Evolutionary conservation across 1,140 invertebrate genomes (phyloP).

Genomic region (Chrysomallon squamiferum): DNA sequence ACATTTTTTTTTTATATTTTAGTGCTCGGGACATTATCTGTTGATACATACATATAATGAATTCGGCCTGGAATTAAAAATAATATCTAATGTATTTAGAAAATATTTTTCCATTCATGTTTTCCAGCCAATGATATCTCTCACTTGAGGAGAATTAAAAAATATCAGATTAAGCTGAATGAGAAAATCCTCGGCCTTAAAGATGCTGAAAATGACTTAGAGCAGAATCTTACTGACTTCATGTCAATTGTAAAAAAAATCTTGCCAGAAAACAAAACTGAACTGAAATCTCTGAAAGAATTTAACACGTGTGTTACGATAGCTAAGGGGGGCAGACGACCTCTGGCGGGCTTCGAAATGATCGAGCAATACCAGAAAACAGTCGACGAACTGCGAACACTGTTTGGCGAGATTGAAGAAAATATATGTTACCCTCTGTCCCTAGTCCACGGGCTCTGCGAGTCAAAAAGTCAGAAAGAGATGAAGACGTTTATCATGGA

Average conservation of each 20-base stretch:
- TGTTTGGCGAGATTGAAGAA: slow-evolving; percentile 21
- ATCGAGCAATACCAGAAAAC: slow-evolving; percentile 23
- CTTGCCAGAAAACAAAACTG: slow-evolving; percentile 20
- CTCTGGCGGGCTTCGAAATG: slow-evolving; percentile 9
- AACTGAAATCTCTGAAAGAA: slow-evolving; percentile 29
- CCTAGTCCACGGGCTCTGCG: slow-evolving; percentile 28
- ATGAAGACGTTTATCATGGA: slow-evolving; percentile 21
- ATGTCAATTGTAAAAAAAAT: slow-evolving; percentile 28
- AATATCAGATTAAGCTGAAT: slow-evolving; percentile 20
- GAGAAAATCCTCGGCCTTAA: slow-evolving; percentile 15
- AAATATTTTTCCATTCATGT: no score
- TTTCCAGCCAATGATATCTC: slow-evolving; percentile 32
- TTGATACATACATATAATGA: no score
- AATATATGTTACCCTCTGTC: slow-evolving; percentile 24
- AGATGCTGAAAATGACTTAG: slow-evolving; percentile 34
- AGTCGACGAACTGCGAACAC: slow-evolving; percentile 15
- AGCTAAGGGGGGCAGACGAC: slow-evolving; percentile 15
- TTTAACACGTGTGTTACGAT: slow-evolving; percentile 27
- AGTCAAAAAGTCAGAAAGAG: slow-evolving; percentile 32
- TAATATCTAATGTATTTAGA: no score
- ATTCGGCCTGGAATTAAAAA: no score
- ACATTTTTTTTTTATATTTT: no score
- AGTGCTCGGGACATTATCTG: no score
- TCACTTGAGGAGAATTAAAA: slow-evolving; percentile 21
- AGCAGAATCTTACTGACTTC: slow-evolving; percentile 36